A percentile compares a stretch with the other conserved stretches of the same genome.
These are phyloP conservation scores for Frankliniella intonsa DNA, from an alignment of 2,888 invertebrate species.

Conservation along the genomic window DNA sequence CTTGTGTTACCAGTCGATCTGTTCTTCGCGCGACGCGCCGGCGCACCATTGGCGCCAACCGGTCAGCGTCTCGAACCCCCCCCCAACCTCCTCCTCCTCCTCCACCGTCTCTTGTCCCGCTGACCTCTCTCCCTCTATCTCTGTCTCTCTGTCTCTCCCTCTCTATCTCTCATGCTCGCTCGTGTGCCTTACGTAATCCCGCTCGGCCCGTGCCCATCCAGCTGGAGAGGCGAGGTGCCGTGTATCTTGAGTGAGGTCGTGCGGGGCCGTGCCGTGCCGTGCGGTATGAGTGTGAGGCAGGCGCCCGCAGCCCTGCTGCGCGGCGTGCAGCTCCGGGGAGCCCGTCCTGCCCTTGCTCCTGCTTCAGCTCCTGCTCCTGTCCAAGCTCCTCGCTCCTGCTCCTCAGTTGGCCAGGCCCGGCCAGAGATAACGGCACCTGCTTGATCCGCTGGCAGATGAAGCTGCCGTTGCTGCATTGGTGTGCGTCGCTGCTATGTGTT, in stretches of 20 bases:
- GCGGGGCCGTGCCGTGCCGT: background rate
- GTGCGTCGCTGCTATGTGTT: no score
- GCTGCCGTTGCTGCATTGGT: no score
- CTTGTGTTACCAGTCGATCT: slow-evolving; percentile 15
- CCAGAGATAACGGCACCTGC: no score
- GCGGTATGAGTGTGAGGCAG: background rate
- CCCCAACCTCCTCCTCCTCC: background rate
- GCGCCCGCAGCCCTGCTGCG: background rate
- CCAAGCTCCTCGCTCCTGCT: no score
- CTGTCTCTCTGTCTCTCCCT: background rate
- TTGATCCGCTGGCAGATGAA: no score
- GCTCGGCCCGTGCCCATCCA: background rate
- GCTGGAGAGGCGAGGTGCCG: background rate
- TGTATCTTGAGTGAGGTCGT: no score
- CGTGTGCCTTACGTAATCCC: background rate
- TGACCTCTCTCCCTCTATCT: background rate
- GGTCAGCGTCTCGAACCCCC: background rate
- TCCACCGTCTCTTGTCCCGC: no score
- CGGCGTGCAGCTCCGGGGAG: no score
- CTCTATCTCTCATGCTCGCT: background rate
- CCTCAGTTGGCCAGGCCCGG: no score
- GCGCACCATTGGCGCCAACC: background rate
- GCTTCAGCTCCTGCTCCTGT: no score
- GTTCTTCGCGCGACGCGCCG: background rate
- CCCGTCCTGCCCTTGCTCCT: no score